These are phyloP conservation scores for Choristoneura rosaceana DNA, from an alignment of 2,888 invertebrate genomes.

Conservation along the genomic window DNA sequence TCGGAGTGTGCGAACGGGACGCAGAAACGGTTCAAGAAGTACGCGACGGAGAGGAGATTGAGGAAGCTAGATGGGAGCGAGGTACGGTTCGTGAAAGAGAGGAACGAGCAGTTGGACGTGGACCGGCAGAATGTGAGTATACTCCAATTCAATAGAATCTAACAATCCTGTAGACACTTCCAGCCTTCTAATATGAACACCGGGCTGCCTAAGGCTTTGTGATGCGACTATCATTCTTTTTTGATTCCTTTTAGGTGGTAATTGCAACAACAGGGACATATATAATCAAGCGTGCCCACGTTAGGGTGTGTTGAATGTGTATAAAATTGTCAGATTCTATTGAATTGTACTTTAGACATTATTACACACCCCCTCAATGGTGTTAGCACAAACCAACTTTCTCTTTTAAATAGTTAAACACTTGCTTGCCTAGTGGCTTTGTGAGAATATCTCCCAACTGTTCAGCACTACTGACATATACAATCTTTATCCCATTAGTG, in stretches of 20 bases:
- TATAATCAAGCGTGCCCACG: too few relatives aligned
- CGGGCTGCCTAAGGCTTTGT: too few relatives aligned
- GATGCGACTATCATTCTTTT: too few relatives aligned
- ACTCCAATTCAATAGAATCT: too few relatives aligned
- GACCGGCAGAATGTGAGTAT: slow-evolving; percentile 80
- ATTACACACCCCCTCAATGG: background rate
- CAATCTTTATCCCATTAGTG: background rate
- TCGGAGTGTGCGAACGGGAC: slow-evolving; percentile 50
- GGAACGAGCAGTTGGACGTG: slow-evolving; percentile 66
- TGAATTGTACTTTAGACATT: too few relatives aligned
- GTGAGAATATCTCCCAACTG: background rate
- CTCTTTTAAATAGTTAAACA: background rate
- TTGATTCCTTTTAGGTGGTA: too few relatives aligned
- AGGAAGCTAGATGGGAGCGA: slow-evolving; percentile 46
- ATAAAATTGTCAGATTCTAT: too few relatives aligned
- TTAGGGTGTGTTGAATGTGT: too few relatives aligned
- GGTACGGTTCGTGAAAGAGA: slow-evolving; percentile 58
- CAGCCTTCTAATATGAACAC: too few relatives aligned
- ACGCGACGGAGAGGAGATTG: slow-evolving; percentile 58
- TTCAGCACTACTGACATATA: background rate
- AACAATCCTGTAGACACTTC: too few relatives aligned
- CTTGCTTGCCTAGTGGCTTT: background rate
- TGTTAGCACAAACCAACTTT: background rate
- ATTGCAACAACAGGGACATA: too few relatives aligned
- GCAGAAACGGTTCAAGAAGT: slow-evolving; percentile 54